Percentiles rank a stretch among this genome's conserved stretches.
phyloP scores from a whole-genome alignment of 2,797 vertebrate genomes.

The Pangasius sanitwongsei region DNA sequence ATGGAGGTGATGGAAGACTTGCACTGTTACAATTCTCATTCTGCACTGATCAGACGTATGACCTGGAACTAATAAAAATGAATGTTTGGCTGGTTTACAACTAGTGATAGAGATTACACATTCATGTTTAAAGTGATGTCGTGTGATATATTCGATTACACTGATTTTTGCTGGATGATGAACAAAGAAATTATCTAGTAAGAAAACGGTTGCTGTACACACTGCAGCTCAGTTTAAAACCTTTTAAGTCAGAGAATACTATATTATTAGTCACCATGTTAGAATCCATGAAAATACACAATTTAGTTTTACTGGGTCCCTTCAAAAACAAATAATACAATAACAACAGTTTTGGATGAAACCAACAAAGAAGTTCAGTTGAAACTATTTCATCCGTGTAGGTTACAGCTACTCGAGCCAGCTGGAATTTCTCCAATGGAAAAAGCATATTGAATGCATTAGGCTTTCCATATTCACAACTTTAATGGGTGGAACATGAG shows the following conservation, averaged over 20 bases:
- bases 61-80: slow-evolving; percentile 50
- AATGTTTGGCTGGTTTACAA: slow-evolving; percentile 37
- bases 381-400: background rate
- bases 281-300: background rate
- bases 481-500: slow-evolving; percentile 3
- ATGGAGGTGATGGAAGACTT: slow-evolving; percentile 46
- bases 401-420: background rate
- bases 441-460: slow-evolving; percentile 23
- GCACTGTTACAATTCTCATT: slow-evolving; percentile 33
- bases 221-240: background rate
- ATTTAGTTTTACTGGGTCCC: background rate
- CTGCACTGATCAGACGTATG: slow-evolving; percentile 43
- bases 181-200: background rate
- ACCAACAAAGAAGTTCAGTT: background rate
- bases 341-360: slow-evolving; percentile 5
- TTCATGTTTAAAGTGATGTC: slow-evolving; percentile 29
- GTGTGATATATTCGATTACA: slow-evolving; percentile 11
- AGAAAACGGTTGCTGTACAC: background rate
- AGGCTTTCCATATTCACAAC: slow-evolving; percentile 5
- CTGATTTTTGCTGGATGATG: background rate
- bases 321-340: background rate
- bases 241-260: background rate
- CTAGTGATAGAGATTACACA: slow-evolving; percentile 21
- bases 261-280: background rate
- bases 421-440: background rate